Evolutionary conservation across 2,797 vertebrate genomes (phyloP), one percentile per base, ranked within the genome.

Genomic region (Australoheros facetus): DNA sequence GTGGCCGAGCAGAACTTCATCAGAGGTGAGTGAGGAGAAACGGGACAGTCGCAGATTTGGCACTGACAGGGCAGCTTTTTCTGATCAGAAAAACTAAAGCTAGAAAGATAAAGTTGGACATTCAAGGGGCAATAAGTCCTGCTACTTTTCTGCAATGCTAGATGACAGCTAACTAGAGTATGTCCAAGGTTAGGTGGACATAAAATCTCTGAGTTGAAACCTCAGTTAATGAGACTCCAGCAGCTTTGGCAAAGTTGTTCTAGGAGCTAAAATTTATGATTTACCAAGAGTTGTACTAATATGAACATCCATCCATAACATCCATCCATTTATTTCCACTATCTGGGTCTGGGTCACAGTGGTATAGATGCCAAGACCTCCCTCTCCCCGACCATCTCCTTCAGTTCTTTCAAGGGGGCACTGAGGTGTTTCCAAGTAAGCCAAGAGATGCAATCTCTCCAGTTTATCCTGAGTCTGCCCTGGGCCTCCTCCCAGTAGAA

Each of bases 1-100:
- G 84, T 17, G 4, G 96, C 96, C 19, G 98, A 99, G 88, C 98
- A 99, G 85, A 73, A 86, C 89, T 99, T 99, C 93, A 96, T 99
- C 89, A 97, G 94, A 79, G 96, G 98, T 99, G 90, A 56, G 95
- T 69, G 37, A 93, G 79, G 28, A 56, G 14, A 7, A 57, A 30
- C 5, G 19, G 34, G 26, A 42, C 56, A 4, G n/a, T 21, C 21
- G 53, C 19, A 21, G 21, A 66, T 19, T 60, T 60, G 58, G 56
- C 64, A 23, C 54, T 70, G 19, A 56, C 8, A 23, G 26, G 12
- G 55, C 1, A 37, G 51, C 59, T 73, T 6, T 56, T 56, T 56
- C 64, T 42, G 21, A 53, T 66, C 70, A 71, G 56, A 70, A 58
- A 62, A 56, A 71, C 12, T 28, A 23, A 80, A 59, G 48, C 71